Evolutionary conservation across 1,140 invertebrate genomes (phyloP), one percentile per base, ranked within the genome.

Genomic region (Gryon sp.): DNA sequence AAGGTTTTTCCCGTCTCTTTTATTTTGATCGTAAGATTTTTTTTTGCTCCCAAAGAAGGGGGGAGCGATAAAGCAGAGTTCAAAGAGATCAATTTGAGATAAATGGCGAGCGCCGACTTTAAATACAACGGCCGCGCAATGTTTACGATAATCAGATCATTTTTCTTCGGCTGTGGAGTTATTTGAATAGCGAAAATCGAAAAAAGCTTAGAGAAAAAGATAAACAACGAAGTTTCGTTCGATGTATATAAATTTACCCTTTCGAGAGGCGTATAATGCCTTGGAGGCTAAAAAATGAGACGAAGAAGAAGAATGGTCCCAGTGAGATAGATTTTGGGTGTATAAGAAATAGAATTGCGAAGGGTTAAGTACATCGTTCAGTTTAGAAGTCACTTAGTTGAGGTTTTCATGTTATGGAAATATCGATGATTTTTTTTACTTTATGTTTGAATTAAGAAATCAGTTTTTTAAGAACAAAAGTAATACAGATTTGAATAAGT

Each of bases 71-170:
- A 75, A 75, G 12, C 18, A n/a, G 7, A 9, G 52, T 62, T 75
- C 55, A 62, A 68, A 68, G 48, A 68, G 72, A 68, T 75, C 72
- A 75, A 75, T 75, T 75, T 75, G 45, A 76, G 68, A 69, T 76
- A 60, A 60, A 74, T 6, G 9, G 18, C 45, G 16, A 18, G 38
- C 26, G 48, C 6, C 48, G 32, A 38, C 40, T 52, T 48, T 72
- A 79, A 76, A 72, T 75, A 66, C 59, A 40, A 24, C 26, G 59
- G 24, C 9, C 36, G 30, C 52, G 14, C 53, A 11, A 78, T 75
- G 66, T 74, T 74, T 66, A 65, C 45, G 52, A 52, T 65, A 65
- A 74, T 74, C 60, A 66, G 59, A 66, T 74, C 45, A 59, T 60
- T 74, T 65, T 74, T 66, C 55, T 74, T 63, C 15, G n/a, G 15